A percentile compares a stretch with the other conserved stretches of the same genome.
These are phyloP conservation scores for Bucorvus abyssinicus DNA, from an alignment of 2,797 vertebrate species.

Conservation along the genomic window DNA sequence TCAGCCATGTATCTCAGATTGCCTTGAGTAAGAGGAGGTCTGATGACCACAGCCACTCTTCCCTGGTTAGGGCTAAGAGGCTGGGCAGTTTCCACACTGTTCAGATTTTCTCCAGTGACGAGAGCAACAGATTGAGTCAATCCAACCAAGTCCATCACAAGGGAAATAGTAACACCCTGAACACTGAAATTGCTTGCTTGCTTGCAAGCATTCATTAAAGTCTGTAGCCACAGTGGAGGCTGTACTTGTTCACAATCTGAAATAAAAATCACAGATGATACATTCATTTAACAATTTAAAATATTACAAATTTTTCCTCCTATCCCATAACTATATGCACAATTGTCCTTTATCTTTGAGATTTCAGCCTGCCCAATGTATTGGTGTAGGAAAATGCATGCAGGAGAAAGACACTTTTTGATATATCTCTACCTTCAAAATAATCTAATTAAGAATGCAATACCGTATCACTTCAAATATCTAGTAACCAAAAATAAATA, in stretches of 20 bases:
- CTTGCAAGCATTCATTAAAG: conserved; percentile 92
- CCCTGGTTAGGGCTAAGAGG: conserved; percentile 95
- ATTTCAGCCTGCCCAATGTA: neutral
- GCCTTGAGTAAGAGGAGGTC: conserved; percentile 94
- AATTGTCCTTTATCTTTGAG: neutral
- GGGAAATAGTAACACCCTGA: conserved; percentile 89
- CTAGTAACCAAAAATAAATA: neutral
- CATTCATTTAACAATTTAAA: neutral
- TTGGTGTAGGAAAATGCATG: neutral
- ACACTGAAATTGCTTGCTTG: conserved; percentile 87
- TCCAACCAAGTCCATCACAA: conserved; percentile 96
- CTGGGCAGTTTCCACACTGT: conserved; percentile 81
- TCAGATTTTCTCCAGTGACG: conserved; percentile 88
- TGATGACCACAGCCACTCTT: conserved; percentile 94
- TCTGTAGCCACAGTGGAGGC: conserved; percentile 91
- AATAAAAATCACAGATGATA: conserved; percentile 26
- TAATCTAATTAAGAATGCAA: neutral
- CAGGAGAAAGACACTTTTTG: neutral
- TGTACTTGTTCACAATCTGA: conserved; percentile 86
- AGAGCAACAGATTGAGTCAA: conserved; percentile 93
- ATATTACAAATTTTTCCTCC: neutral
- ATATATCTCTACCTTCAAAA: neutral
- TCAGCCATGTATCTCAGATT: conserved; percentile 93
- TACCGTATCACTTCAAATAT: neutral
- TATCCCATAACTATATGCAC: neutral